phyloP scores from a whole-genome alignment of 2,113 vertebrate species.

The Epinephelus cyanopodus region DNA sequence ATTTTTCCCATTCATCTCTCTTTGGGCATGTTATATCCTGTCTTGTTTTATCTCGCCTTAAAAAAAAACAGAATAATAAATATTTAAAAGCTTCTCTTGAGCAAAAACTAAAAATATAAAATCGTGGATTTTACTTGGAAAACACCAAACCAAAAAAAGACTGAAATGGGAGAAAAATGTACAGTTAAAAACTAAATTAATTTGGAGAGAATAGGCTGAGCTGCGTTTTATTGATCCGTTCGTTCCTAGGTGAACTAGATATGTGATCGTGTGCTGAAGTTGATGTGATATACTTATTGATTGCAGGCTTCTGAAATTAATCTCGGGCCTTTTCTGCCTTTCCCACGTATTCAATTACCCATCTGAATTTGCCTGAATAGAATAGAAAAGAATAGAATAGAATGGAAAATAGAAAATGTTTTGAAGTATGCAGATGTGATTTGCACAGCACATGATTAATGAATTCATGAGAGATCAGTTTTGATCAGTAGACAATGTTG shows the following conservation, averaged over 20 bases:
- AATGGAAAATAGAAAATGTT: slow-evolving; percentile 20
- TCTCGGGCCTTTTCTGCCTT: slow-evolving; percentile 64
- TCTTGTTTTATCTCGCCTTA: neutral
- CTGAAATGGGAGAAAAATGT: too few species aligned
- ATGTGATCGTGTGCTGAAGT: slow-evolving; percentile 72
- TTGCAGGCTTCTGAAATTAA: slow-evolving; percentile 77
- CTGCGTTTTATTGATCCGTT: slow-evolving; percentile 67
- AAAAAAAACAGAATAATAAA: neutral
- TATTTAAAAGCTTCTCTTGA: neutral
- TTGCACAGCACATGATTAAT: neutral
- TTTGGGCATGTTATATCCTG: too few species aligned
- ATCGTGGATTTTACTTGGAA: neutral
- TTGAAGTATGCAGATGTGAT: slow-evolving; percentile 8
- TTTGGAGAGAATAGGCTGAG: slow-evolving; percentile 44
- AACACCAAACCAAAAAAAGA: neutral
- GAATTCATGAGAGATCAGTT: neutral
- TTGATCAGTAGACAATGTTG: neutral
- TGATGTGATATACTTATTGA: slow-evolving; percentile 79
- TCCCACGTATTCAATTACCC: slow-evolving; percentile 72
- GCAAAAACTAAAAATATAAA: neutral
- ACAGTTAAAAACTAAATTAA: slow-evolving; percentile 41
- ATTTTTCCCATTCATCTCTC: neutral
- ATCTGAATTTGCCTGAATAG: slow-evolving; percentile 30
- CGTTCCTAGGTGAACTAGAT: slow-evolving; percentile 62
- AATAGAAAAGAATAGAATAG: slow-evolving; percentile 30